Conservation (phyloP, 2,888 invertebrate genomes). For the Acanthosepion pharaonis region DNA sequence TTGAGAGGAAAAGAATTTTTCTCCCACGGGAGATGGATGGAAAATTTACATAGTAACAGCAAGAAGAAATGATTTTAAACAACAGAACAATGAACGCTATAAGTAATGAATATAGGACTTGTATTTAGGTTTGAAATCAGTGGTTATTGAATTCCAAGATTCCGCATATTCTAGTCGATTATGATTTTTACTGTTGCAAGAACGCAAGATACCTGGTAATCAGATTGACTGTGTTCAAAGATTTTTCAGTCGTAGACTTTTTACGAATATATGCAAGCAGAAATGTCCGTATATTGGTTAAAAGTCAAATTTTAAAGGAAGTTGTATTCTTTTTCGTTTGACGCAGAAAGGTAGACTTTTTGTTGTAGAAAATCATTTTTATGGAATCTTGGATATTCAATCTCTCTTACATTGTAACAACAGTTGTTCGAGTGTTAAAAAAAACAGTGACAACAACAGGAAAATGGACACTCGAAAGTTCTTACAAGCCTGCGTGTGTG, state of each 20-base stretch:
- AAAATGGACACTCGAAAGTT: not conserved
- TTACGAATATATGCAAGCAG: not conserved
- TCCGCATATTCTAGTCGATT: not conserved
- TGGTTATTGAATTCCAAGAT: not conserved
- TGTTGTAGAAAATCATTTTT: not conserved
- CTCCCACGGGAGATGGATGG: not conserved
- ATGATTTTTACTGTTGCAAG: not conserved
- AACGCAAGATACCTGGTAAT: not conserved
- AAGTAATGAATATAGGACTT: not conserved
- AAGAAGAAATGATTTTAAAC: not conserved
- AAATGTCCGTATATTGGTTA: not conserved
- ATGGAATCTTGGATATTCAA: slow-evolving; percentile 17
- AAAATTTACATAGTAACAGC: not conserved
- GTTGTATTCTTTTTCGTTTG: slow-evolving; percentile 10
- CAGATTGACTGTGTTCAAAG: not conserved
- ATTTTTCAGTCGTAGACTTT: not conserved
- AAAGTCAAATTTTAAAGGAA: slow-evolving; percentile 23
- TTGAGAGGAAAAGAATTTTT: not conserved
- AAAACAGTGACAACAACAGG: not conserved
- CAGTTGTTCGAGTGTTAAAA: not conserved
- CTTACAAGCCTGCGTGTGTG: not conserved
- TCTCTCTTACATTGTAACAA: not conserved
- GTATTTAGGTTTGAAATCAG: not conserved
- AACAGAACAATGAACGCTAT: not conserved
- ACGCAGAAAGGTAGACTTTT: not conserved